phyloP scores from a whole-genome alignment of 2,113 vertebrate genomes.

The Pomatorhinus ruficollis region DNA sequence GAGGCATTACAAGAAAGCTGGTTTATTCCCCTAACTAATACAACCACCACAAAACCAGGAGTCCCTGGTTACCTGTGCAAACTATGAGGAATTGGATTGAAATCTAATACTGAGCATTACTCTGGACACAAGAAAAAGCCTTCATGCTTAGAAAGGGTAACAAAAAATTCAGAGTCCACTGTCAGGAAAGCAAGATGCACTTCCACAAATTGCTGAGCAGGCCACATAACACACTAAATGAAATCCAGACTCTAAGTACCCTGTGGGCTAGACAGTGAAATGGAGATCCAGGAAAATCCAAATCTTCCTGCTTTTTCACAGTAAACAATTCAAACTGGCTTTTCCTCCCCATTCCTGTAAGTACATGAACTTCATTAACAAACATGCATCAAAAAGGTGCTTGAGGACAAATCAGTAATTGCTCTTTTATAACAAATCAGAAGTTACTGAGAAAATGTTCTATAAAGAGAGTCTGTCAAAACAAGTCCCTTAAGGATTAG shows the following conservation, averaged over 20 bases:
- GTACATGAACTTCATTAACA: conserved; percentile 67
- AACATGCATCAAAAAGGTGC: conserved; percentile 40
- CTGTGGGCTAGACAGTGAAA: background rate
- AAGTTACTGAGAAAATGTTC: conserved; percentile 71
- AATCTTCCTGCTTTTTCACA: conserved; percentile 34
- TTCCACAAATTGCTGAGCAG: conserved; percentile 61
- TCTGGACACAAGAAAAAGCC: background rate
- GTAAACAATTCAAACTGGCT: conserved; percentile 29
- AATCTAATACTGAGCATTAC: background rate
- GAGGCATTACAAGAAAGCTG: background rate
- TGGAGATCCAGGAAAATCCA: conserved; percentile 37
- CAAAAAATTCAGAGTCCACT: background rate
- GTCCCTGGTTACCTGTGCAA: background rate
- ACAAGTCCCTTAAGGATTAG: conserved; percentile 79
- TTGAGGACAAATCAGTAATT: conserved; percentile 69
- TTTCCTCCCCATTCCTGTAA: conserved; percentile 11
- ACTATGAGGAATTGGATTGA: background rate
- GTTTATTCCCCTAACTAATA: background rate
- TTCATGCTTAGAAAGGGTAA: conserved; percentile 4
- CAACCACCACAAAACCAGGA: background rate
- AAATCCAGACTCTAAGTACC: conserved; percentile 59
- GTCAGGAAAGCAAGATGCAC: conserved; percentile 24
- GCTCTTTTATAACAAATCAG: conserved; percentile 68
- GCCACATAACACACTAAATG: conserved; percentile 25
- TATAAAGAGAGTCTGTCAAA: conserved; percentile 76